phyloP scores from a whole-genome alignment of 2,797 vertebrate genomes.

The Myiothlypis chrysogaster region DNA sequence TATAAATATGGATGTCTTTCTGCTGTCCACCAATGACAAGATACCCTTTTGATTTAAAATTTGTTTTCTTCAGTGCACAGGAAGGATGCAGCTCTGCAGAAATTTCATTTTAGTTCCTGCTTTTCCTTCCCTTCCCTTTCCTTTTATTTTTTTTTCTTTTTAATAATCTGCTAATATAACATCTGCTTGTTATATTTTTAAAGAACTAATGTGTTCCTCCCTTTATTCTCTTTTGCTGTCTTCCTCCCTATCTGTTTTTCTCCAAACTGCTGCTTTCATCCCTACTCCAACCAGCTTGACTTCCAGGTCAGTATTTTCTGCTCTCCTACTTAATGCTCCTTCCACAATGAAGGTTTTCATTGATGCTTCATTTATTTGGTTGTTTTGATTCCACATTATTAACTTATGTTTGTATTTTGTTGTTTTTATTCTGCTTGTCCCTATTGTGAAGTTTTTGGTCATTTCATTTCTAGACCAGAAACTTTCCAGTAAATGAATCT shows the following conservation, averaged over 20 bases:
- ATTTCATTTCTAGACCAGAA: slow-evolving; percentile 8
- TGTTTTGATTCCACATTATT: neutral
- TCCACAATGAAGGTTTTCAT: slow-evolving; percentile 57
- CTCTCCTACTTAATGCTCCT: slow-evolving; percentile 58
- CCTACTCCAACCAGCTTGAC: slow-evolving; percentile 88
- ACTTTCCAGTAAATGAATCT: slow-evolving; percentile 37
- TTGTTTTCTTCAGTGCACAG: neutral
- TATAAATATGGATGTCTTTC: neutral
- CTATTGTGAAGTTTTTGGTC: slow-evolving; percentile 21
- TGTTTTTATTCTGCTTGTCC: neutral
- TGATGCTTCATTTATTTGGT: slow-evolving; percentile 50
- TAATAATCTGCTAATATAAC: slow-evolving; percentile 64
- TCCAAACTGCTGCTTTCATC: slow-evolving; percentile 79
- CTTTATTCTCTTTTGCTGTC: slow-evolving; percentile 75
- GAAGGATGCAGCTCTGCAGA: neutral
- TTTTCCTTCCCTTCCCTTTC: neutral
- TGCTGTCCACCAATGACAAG: neutral
- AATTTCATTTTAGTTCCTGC: neutral
- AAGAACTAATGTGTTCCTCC: slow-evolving; percentile 76
- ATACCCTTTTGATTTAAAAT: neutral
- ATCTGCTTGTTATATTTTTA: slow-evolving; percentile 69
- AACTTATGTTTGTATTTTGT: neutral
- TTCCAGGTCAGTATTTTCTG: slow-evolving; percentile 88
- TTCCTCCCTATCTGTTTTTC: slow-evolving; percentile 71
- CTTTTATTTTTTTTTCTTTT: neutral